Evolutionary conservation across 2,888 invertebrate species (phyloP).

Genomic region (Alloscopus bannaensis): DNA sequence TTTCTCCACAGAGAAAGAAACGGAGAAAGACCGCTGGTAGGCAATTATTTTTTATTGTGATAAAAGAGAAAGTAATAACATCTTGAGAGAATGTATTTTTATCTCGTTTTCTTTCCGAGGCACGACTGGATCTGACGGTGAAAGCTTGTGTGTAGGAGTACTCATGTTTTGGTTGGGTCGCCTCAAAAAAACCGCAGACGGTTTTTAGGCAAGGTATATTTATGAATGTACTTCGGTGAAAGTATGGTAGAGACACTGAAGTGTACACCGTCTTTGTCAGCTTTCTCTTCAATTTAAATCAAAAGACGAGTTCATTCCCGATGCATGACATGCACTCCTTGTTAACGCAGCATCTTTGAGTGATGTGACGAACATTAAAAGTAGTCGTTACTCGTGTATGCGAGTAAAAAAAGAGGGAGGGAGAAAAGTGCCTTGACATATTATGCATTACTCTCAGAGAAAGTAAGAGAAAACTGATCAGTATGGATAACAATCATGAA

Average conservation of each 20-base stretch:
- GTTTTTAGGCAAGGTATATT: too few species aligned
- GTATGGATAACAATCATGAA: background rate
- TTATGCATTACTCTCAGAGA: too few species aligned
- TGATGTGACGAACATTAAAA: conserved; percentile 1
- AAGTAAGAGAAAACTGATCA: background rate
- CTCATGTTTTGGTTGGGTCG: background rate
- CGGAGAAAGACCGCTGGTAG: too few species aligned
- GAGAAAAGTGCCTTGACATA: too few species aligned
- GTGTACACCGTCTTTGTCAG: background rate
- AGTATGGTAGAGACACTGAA: background rate
- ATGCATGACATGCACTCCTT: background rate
- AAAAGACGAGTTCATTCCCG: background rate
- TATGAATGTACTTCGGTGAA: too few species aligned
- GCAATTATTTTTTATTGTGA: conserved; percentile 5
- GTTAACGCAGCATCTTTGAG: background rate
- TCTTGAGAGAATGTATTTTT: conserved; percentile 8
- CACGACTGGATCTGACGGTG: too few species aligned
- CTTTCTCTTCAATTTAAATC: background rate
- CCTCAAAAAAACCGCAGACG: background rate
- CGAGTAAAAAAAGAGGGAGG: too few species aligned
- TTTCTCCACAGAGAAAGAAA: too few species aligned
- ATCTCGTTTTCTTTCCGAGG: conserved; percentile 14
- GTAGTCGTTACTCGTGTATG: background rate
- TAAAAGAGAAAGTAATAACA: conserved; percentile 17
- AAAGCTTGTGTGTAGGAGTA: too few species aligned